phyloP scores from a whole-genome alignment of 2,888 invertebrate genomes.

The Danaus chrysippus region DNA sequence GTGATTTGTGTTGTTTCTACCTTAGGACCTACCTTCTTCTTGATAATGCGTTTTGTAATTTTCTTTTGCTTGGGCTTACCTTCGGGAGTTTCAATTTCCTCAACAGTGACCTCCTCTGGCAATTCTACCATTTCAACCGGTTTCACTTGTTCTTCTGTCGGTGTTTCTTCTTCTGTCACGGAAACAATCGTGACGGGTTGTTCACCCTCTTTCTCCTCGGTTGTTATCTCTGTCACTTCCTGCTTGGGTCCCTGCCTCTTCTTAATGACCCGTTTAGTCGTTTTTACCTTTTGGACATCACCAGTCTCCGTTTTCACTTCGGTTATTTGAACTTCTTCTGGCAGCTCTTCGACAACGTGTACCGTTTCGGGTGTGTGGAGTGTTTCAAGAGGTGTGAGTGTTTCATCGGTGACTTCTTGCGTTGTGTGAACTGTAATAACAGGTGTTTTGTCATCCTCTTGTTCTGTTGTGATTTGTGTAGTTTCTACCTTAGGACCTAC shows the following conservation, averaged over 20 bases:
- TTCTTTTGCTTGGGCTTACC: constrained; percentile 44
- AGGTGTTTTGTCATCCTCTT: too few species aligned
- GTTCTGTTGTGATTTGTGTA: too few species aligned
- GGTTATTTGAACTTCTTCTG: constrained; percentile 41
- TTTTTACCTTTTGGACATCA: constrained; percentile 46
- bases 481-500: too few species aligned
- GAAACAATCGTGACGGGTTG: constrained; percentile 37
- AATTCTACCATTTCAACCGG: constrained; percentile 27
- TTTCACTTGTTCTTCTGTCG: constrained; percentile 34
- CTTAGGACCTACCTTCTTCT: constrained; percentile 43
- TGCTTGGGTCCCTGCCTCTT: constrained; percentile 37
- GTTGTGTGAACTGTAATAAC: background rate
- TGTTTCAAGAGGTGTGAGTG: constrained; percentile 30
- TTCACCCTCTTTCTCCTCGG: constrained; percentile 34
- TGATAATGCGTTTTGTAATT: constrained; percentile 35
- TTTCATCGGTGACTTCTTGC: constrained; percentile 15
- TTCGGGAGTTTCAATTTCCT: constrained; percentile 46
- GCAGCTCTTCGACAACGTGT: constrained; percentile 38
- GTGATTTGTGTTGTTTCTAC: constrained; percentile 29
- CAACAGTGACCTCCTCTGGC: constrained; percentile 42
- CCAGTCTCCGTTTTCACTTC: constrained; percentile 56
- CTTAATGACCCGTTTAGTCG: constrained; percentile 43
- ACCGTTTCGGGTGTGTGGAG: constrained; percentile 32
- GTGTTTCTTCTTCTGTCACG: constrained; percentile 26
- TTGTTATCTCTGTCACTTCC: constrained; percentile 37